Conservation (phyloP, 1,140 invertebrate species). For the Ridgeia piscesae region DNA sequence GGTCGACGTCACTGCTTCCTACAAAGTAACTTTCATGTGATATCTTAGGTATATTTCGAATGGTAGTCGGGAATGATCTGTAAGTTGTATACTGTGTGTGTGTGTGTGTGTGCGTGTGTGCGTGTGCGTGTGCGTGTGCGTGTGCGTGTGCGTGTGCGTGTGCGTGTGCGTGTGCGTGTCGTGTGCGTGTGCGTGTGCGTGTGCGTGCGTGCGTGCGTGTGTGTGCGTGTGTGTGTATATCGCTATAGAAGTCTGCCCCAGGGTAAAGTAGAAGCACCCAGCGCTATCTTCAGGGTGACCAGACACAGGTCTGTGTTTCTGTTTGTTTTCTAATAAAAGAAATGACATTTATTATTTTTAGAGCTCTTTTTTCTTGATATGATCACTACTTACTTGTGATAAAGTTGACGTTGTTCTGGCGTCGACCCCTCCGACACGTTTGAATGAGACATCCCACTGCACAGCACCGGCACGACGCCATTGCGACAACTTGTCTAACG, state of each 20-base stretch:
- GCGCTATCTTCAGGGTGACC: background rate
- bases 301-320: background rate
- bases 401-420: background rate
- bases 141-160: no score
- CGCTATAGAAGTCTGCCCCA: no score
- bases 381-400: background rate
- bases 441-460: background rate
- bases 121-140: no score
- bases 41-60: background rate
- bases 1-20: background rate
- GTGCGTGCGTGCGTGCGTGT: no score
- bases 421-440: background rate
- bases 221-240: no score
- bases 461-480: background rate
- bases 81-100: no score
- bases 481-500: background rate
- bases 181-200: no score
- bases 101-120: no score
- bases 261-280: no score
- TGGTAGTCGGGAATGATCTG: no score
- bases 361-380: background rate
- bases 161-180: no score
- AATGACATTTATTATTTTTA: background rate
- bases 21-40: background rate
- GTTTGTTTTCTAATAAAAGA: background rate